Base-by-base conservation (phyloP, 2,113 vertebrate genomes). In the Ochotona princeps region DNA sequence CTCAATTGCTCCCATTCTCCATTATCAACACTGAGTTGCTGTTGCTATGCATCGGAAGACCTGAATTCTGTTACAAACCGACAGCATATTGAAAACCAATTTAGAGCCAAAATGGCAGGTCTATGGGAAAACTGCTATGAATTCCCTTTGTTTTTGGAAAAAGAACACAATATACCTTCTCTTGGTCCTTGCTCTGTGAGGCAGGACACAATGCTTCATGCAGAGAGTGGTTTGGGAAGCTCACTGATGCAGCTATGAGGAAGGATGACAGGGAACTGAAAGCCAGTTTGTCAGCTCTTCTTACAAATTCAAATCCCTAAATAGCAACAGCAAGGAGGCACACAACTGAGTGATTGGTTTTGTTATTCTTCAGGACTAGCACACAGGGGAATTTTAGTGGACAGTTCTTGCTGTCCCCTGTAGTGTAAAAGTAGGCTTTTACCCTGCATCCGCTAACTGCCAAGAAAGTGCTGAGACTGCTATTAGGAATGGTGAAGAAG, bases 81-180 rank as follows among this genome's bases (percentile, higher is more conserved):
- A 18, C 0, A 54, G 38, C 26, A 49, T 12, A 44, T 4, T 32
- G 76, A 85, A 57, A 69, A 78, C 12, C 17, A 63, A 70, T 26
- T 6, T 14, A 66, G n/a, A 80, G 12, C 35, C 51, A 47, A 70
- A 84, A 81, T 70, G 74, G n/a, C 30, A 47, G 38, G 51, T 54
- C n/a, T 35, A 26, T 61, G 51, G n/a, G 23, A n/a, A 81, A 51
- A 5, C 49, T 79, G 20, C 12, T 11, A 66, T 32, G 18, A 70
- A 0, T 25, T 18, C 83, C 30, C 25, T 0, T 0, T 0, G 1
- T 87, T 92, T 92, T 32, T 61, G 0, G 0, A 1, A 20, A 44
- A 13, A n/a, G 14, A 91, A 44, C 44, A 26, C 17, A 17, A 51
- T 0, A 0, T 9, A 44, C 18, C 25, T 83, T 82, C 32, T 86